Evolutionary conservation across 2,113 vertebrate genomes (phyloP).

Genomic region (Tetrax tetrax): DNA sequence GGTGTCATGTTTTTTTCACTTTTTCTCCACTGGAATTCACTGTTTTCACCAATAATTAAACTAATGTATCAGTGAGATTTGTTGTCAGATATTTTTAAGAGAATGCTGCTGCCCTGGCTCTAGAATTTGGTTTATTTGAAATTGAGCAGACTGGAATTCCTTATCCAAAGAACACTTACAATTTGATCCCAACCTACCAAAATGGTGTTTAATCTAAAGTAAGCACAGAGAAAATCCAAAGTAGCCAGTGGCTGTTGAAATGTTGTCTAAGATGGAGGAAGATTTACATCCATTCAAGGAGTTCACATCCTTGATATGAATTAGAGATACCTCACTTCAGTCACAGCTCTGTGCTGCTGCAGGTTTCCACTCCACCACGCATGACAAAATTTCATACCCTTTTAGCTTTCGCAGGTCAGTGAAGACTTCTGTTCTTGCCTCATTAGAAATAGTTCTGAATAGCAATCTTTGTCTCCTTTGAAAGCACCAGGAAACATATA

Average conservation of each 20-base stretch:
- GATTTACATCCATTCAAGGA: neutral
- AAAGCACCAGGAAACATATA: neutral
- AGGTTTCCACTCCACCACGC: neutral
- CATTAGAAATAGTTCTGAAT: neutral
- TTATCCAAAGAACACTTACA: neutral
- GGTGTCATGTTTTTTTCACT: neutral
- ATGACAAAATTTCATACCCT: neutral
- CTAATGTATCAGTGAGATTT: neutral
- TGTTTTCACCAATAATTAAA: neutral
- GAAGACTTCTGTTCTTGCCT: slow-evolving; percentile 3
- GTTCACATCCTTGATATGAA: neutral
- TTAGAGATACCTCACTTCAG: neutral
- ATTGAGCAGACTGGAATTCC: neutral
- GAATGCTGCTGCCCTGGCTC: neutral
- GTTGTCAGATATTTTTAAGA: neutral
- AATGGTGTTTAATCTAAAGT: neutral
- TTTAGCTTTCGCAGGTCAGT: neutral
- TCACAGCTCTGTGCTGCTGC: neutral
- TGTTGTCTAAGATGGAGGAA: neutral
- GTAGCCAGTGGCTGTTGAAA: neutral
- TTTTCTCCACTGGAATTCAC: neutral
- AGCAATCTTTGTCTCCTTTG: neutral
- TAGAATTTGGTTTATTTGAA: neutral
- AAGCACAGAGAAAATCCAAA: neutral
- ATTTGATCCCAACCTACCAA: neutral